Evolutionary conservation across 2,888 invertebrate species (phyloP).

Genomic region (Fragum fragum): DNA sequence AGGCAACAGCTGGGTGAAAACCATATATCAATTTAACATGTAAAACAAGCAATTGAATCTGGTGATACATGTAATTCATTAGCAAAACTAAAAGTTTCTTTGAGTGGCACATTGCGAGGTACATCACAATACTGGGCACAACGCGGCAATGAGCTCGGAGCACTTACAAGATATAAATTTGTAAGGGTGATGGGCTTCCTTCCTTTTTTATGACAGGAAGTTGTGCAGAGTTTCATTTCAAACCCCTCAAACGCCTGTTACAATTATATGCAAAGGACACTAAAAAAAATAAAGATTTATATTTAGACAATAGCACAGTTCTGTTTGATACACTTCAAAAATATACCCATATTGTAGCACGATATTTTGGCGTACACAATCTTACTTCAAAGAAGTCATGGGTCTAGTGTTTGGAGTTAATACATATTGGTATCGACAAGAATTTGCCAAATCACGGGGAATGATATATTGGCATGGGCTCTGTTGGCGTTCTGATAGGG

Average conservation of each 20-base stretch:
- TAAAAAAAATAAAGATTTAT: conserved; percentile 46
- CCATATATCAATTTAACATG: conserved; percentile 56
- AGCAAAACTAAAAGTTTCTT: conserved; percentile 59
- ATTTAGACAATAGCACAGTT: conserved; percentile 41
- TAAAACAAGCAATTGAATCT: conserved; percentile 52
- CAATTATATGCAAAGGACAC: conserved; percentile 52
- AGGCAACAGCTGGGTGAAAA: conserved; percentile 68
- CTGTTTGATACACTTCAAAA: conserved; percentile 63
- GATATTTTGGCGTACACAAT: conserved; percentile 62
- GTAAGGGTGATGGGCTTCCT: conserved; percentile 58
- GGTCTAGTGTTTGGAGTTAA: conserved; percentile 69
- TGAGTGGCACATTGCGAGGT: conserved; percentile 52
- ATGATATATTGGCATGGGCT: conserved; percentile 71
- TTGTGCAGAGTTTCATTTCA: conserved; percentile 72
- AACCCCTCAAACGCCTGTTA: conserved; percentile 61
- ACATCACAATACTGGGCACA: conserved; percentile 65
- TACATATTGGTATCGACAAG: conserved; percentile 71
- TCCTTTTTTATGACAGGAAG: conserved; percentile 71
- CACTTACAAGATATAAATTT: conserved; percentile 57
- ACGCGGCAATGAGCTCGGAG: conserved; percentile 47
- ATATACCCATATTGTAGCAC: conserved; percentile 67
- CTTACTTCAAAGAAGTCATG: conserved; percentile 69
- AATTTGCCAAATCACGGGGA: conserved; percentile 70
- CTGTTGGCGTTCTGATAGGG: conserved; percentile 58
- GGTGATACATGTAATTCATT: conserved; percentile 53